Percentiles rank a stretch among this genome's conserved stretches.
phyloP scores from a whole-genome alignment of 2,888 invertebrate species.

The Clistopyga incitator region DNA sequence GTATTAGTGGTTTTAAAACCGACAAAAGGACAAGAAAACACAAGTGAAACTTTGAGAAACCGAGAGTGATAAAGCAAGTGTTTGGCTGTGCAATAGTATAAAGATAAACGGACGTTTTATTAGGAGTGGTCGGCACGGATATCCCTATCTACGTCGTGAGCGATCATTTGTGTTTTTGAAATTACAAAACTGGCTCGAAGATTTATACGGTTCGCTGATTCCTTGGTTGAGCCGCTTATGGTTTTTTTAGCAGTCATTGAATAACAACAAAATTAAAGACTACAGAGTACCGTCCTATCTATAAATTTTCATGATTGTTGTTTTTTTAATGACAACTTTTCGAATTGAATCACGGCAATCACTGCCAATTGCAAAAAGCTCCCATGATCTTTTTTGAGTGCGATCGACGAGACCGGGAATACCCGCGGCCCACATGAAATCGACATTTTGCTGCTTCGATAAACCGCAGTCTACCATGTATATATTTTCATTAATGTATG shows the following conservation, averaged over 20 bases:
- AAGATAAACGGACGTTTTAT: slow-evolving; percentile 73
- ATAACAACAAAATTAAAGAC: slow-evolving; percentile 22
- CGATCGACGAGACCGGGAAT: slow-evolving; percentile 60
- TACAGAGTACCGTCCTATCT: slow-evolving; percentile 64
- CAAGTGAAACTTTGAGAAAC: slow-evolving; percentile 68
- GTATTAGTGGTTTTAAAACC: slow-evolving; percentile 55
- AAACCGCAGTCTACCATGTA: slow-evolving; percentile 84
- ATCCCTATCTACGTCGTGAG: slow-evolving; percentile 65
- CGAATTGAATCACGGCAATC: slow-evolving; percentile 62
- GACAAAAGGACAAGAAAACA: slow-evolving; percentile 54
- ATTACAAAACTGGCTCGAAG: slow-evolving; percentile 37
- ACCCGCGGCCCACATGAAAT: slow-evolving; percentile 68
- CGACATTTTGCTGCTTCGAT: slow-evolving; percentile 81
- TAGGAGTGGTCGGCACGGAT: slow-evolving; percentile 76
- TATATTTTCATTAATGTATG: slow-evolving; percentile 84
- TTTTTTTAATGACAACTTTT: slow-evolving; percentile 38
- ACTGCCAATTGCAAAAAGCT: slow-evolving; percentile 53
- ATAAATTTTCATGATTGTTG: slow-evolving; percentile 54
- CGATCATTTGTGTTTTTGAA: slow-evolving; percentile 34
- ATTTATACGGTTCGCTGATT: slow-evolving; percentile 33
- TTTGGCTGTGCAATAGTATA: slow-evolving; percentile 84
- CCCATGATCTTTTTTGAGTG: neutral
- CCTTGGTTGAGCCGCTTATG: slow-evolving; percentile 29
- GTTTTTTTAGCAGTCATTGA: slow-evolving; percentile 22
- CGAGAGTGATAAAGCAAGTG: slow-evolving; percentile 81